These are phyloP conservation scores for Drosophila ohnishii DNA, from an alignment of 1,140 invertebrate species.

Conservation along the genomic window DNA sequence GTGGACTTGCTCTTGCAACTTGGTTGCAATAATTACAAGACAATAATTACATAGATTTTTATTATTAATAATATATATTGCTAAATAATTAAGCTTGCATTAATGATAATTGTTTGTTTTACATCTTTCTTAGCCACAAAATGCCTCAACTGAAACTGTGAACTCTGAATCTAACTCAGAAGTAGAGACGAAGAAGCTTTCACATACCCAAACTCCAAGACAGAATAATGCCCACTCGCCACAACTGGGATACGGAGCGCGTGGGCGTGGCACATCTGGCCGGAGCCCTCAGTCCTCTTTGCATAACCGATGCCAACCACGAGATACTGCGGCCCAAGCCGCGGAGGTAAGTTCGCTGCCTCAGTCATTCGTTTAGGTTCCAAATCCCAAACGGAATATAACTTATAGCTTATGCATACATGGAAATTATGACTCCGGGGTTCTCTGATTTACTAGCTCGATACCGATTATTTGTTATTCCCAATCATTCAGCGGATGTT, in stretches of 20 bases:
- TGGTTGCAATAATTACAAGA: not conserved
- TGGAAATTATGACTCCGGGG: slow-evolving; percentile 26
- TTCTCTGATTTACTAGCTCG: slow-evolving; percentile 25
- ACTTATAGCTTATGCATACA: slow-evolving; percentile 19
- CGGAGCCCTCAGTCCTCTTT: slow-evolving; percentile 87
- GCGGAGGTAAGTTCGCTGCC: slow-evolving; percentile 86
- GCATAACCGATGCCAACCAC: slow-evolving; percentile 89
- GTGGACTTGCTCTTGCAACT: slow-evolving; percentile 6
- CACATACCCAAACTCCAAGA: slow-evolving; percentile 6
- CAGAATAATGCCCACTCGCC: slow-evolving; percentile 73
- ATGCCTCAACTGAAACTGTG: slow-evolving; percentile 45
- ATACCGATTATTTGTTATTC: slow-evolving; percentile 31
- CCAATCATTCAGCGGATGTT: slow-evolving; percentile 7
- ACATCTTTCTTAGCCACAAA: slow-evolving; percentile 17
- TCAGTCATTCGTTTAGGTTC: slow-evolving; percentile 23
- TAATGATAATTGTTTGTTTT: slow-evolving; percentile 19
- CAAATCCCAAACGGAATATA: slow-evolving; percentile 2
- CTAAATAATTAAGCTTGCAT: not conserved
- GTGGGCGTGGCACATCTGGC: slow-evolving; percentile 86
- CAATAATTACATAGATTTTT: not conserved
- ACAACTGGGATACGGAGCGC: slow-evolving; percentile 74
- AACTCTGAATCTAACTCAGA: slow-evolving; percentile 1
- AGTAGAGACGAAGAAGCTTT: slow-evolving; percentile 2
- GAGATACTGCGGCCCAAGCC: slow-evolving; percentile 94
- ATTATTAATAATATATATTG: not conserved